These are phyloP conservation scores for Poecilobothrus nobilitatus DNA, from an alignment of 2,888 invertebrate genomes.

Conservation along the genomic window DNA sequence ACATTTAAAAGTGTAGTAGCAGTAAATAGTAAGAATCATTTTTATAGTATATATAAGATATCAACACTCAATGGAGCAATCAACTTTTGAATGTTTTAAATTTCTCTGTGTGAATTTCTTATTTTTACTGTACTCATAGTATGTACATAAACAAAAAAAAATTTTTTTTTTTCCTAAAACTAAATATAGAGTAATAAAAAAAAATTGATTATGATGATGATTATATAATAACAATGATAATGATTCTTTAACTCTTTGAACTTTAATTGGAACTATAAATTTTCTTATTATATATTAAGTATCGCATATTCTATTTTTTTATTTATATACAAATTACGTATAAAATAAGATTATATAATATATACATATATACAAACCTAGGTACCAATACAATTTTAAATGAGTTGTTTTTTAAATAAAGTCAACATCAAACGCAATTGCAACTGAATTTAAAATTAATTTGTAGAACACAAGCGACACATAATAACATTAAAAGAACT, in stretches of 20 bases:
- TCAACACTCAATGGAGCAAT: constrained; percentile 1
- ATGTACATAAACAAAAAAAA: too few relatives aligned
- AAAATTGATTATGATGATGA: too few relatives aligned
- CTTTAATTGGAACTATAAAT: neutral
- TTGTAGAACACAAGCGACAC: neutral
- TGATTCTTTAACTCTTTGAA: neutral
- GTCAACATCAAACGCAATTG: too few relatives aligned
- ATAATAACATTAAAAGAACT: neutral
- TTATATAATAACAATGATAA: too few relatives aligned
- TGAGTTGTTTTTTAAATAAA: too few relatives aligned
- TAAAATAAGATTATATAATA: neutral
- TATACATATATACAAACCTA: neutral
- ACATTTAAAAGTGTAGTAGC: too few relatives aligned
- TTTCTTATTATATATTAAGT: neutral
- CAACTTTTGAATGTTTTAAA: neutral
- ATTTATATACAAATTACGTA: neutral
- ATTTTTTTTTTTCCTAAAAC: too few relatives aligned
- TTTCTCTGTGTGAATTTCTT: neutral
- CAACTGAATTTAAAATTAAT: too few relatives aligned
- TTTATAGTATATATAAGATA: neutral
- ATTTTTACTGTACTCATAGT: neutral
- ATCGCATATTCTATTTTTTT: neutral
- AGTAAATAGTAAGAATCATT: too few relatives aligned
- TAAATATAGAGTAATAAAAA: too few relatives aligned
- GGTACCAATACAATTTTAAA: neutral